Percentiles rank a stretch among this genome's conserved stretches.
Evolutionary conservation across 2,797 vertebrate genomes (phyloP).

Genomic region (Presbytis comata): DNA sequence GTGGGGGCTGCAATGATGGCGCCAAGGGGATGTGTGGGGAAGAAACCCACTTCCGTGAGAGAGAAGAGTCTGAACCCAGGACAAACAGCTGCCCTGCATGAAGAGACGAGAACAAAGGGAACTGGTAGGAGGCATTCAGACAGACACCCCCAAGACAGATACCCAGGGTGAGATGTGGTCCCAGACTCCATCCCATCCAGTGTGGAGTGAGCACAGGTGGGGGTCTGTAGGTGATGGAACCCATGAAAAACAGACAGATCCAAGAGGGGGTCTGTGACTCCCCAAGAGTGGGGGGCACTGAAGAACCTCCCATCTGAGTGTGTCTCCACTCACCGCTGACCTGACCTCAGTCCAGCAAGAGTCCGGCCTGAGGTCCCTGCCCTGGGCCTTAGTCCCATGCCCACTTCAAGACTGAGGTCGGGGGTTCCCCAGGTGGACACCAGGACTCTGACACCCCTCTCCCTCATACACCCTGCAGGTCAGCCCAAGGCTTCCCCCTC

Average conservation of each 20-base stretch:
- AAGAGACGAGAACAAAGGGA: too few species aligned
- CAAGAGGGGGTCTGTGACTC: background rate
- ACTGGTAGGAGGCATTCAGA: background rate
- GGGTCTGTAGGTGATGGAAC: background rate
- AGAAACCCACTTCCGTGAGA: background rate
- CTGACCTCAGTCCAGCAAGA: background rate
- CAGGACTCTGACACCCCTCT: background rate
- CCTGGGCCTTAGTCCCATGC: background rate
- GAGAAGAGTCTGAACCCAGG: background rate
- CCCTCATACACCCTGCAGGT: background rate
- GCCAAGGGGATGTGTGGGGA: background rate
- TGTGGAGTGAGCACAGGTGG: background rate
- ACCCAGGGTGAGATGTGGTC: too few species aligned
- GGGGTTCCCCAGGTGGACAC: rapidly evolving
- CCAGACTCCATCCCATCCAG: too few species aligned
- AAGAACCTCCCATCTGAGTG: background rate
- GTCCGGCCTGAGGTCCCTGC: background rate
- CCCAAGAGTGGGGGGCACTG: background rate
- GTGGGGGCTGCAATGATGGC: too few species aligned
- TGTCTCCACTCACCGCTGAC: background rate
- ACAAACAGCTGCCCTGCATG: background rate
- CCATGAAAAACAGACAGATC: background rate
- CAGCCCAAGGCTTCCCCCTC: slow-evolving; percentile 16
- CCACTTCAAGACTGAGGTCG: background rate
- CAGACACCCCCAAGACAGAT: background rate